Percentiles rank a stretch among this genome's conserved stretches.
Conservation (phyloP, 23 tunicate species). For the Diplosoma virens region DNA sequence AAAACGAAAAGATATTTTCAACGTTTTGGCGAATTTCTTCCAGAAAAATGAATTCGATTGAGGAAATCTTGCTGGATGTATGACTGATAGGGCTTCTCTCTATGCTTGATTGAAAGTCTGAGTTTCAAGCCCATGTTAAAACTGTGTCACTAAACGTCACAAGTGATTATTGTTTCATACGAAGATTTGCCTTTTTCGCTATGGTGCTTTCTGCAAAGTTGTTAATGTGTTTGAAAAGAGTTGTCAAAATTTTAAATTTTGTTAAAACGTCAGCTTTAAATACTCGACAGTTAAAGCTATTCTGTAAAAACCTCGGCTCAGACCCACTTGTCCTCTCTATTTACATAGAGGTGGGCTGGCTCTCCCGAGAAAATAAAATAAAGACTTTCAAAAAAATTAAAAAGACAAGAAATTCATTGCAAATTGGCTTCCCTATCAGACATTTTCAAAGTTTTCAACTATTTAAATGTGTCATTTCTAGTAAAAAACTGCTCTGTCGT, state of each 20-base stretch:
- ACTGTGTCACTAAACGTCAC: neutral
- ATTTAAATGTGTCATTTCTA: too few relatives aligned
- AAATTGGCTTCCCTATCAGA: neutral
- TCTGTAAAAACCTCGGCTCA: slow-evolving; percentile 14
- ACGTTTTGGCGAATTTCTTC: neutral
- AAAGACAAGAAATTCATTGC: neutral
- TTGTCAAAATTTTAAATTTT: slow-evolving; percentile 4
- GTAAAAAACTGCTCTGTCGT: too few relatives aligned
- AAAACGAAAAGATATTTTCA: neutral
- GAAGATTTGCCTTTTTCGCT: neutral
- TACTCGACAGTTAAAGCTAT: slow-evolving; percentile 11
- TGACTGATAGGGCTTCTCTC: slow-evolving; percentile 6
- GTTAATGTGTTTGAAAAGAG: neutral
- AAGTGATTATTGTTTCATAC: neutral
- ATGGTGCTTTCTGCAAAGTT: neutral
- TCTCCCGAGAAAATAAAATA: neutral
- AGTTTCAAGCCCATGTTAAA: slow-evolving; percentile 1
- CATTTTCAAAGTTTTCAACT: neutral
- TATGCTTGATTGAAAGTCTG: neutral
- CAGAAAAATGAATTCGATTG: neutral
- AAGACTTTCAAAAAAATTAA: neutral
- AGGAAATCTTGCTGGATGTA: neutral
- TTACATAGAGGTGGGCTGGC: slow-evolving; percentile 23
- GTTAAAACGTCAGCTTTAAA: slow-evolving; percentile 10
- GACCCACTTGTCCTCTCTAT: neutral